Base-by-base conservation (phyloP, 2,888 invertebrate species). In the Caenorhabditis sp. region DNA sequence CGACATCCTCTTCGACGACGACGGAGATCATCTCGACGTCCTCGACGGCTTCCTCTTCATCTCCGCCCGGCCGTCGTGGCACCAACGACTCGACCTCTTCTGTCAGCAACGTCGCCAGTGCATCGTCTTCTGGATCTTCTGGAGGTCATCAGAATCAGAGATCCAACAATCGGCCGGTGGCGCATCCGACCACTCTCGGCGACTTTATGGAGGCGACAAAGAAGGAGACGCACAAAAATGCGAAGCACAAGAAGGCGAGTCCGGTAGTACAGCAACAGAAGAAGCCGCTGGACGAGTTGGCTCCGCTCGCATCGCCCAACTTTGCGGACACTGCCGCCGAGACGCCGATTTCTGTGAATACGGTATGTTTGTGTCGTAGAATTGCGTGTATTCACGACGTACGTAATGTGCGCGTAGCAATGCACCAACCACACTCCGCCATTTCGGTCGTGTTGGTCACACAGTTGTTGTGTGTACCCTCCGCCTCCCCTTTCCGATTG, bases 191-290 rank as follows among this genome's bases (percentile, higher is more conserved):
- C 9, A 70, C 68, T 32, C 41, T 75, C 9, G 70, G 56, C 3
- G 75, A 75, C 27, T 75, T 58, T 15, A 45, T 63, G 32, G 75
- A 75, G 7, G 6, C 39, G 11, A 50, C 62, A 1, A 75, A 70
- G 41, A 68, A 68, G 26, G 74, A 74, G 1, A 70, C 62, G 0
- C 63, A 68, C 26, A 68, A 75, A 24, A 74, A 74, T 32, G 26
- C 27, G 11, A 73, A 73, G 24, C 48, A 73, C 35, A 59, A 53
- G 48, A 58, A 55, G 45, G 20, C n/a, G 5, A 17, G 17, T 2
- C 17, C 50, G 1, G 5, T 15, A 13, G 6, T 24, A 4, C 52
- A 52, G 2, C 24, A 52, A 30, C 48, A 26, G 35, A 68, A 68
- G 32, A 58, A 68, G 15, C 48, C 55, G 7, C 7, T 65, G 26